These are phyloP conservation scores for Battus philenor DNA, from an alignment of 1,140 invertebrate genomes.

Conservation along the genomic window DNA sequence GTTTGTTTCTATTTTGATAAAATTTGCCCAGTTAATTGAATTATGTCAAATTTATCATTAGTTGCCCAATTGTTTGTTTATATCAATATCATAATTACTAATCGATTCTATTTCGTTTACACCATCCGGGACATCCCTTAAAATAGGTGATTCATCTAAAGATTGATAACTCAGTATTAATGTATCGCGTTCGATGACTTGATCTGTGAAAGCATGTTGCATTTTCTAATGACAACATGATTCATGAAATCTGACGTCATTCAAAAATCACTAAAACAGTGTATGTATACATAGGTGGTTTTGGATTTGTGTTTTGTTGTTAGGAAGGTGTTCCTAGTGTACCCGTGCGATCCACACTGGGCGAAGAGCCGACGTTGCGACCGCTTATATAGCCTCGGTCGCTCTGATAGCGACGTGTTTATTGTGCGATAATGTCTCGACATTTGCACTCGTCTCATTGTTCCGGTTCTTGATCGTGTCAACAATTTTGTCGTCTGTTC, in stretches of 20 bases:
- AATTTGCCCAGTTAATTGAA: too few relatives aligned
- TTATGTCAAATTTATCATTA: too few relatives aligned
- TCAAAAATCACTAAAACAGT: too few relatives aligned
- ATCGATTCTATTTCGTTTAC: constrained; percentile 18
- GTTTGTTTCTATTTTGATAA: too few relatives aligned
- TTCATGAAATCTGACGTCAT: constrained; percentile 1
- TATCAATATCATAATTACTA: constrained; percentile 25
- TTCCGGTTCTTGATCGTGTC: constrained; percentile 25
- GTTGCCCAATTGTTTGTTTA: constrained; percentile 32
- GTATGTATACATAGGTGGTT: too few relatives aligned
- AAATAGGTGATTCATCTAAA: constrained; percentile 24
- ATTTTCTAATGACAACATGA: too few relatives aligned
- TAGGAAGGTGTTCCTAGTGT: constrained; percentile 40
- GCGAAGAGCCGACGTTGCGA: constrained; percentile 23
- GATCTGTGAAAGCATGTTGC: too few relatives aligned
- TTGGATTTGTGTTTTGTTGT: constrained; percentile 8
- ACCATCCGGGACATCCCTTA: constrained; percentile 21
- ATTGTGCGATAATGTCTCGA: constrained; percentile 32
- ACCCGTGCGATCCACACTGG: constrained; percentile 67
- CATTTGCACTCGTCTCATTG: constrained; percentile 29
- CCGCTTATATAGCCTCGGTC: constrained; percentile 54
- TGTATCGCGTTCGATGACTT: too few relatives aligned
- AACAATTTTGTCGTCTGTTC: not conserved
- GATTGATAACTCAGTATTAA: too few relatives aligned
- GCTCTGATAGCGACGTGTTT: constrained; percentile 37